Percentiles rank a stretch among this genome's conserved stretches.
These are phyloP conservation scores for Alfaro cultratus DNA, from an alignment of 2,797 vertebrate species.

Conservation along the genomic window DNA sequence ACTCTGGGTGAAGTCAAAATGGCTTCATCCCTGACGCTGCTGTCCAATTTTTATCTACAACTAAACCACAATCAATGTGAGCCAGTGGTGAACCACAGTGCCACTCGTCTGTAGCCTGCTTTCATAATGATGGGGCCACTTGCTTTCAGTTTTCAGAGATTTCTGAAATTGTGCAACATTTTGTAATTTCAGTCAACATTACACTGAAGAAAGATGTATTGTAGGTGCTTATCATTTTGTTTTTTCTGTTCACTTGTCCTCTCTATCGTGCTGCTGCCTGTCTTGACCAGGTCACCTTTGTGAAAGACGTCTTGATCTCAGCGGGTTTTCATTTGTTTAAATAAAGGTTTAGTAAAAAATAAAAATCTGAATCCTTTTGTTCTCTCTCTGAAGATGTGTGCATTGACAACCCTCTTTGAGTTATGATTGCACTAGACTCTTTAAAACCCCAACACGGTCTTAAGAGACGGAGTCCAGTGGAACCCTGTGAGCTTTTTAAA, in stretches of 20 bases:
- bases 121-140: background rate
- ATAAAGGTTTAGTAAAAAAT: no score
- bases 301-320: no score
- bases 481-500: background rate
- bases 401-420: background rate
- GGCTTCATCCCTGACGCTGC: no score
- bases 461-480: background rate
- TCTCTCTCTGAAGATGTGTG: background rate
- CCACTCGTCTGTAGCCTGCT: background rate
- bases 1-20: background rate
- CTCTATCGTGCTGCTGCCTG: no score
- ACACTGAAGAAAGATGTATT: background rate
- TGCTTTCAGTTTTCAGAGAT: constrained; percentile 17
- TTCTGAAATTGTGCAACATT: background rate
- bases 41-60: background rate
- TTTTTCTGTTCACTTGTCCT: background rate
- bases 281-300: no score
- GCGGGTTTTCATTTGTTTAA: no score
- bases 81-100: background rate
- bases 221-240: background rate
- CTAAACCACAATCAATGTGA: background rate
- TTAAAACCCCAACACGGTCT: background rate
- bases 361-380: no score
- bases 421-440: background rate
- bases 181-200: background rate